Evolutionary conservation across 1,140 invertebrate genomes (phyloP).

Genomic region (Drosophila mojavensis): DNA sequence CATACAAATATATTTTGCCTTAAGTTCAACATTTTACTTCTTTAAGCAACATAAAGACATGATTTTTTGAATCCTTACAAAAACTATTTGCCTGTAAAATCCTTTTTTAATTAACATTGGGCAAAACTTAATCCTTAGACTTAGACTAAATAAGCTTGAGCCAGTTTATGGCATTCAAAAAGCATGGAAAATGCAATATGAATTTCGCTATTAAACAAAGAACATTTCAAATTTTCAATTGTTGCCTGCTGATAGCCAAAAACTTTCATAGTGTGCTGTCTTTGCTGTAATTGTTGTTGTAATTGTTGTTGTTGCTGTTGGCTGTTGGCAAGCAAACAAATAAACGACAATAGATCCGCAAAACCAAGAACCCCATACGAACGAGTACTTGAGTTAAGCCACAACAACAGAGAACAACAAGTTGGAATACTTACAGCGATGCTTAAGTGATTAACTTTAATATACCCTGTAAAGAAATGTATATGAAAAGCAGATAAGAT

Average conservation of each 20-base stretch:
- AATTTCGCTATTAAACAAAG: slow-evolving; percentile 12
- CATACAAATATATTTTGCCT: too few species aligned
- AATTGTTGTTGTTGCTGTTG: slow-evolving; percentile 14
- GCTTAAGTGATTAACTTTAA: too few species aligned
- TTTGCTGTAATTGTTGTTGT: not conserved
- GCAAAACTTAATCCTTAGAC: not conserved
- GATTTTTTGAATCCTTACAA: too few species aligned
- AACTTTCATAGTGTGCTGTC: slow-evolving; percentile 9
- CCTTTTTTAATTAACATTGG: not conserved
- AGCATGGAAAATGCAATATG: slow-evolving; percentile 27
- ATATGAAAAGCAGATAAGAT: not conserved
- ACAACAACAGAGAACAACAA: slow-evolving; percentile 22
- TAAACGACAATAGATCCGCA: slow-evolving; percentile 25
- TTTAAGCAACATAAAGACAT: too few species aligned
- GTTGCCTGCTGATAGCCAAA: slow-evolving; percentile 15
- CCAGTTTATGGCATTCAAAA: not conserved
- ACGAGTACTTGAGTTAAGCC: slow-evolving; percentile 20
- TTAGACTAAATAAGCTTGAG: not conserved
- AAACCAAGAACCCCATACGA: slow-evolving; percentile 21
- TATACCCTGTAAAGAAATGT: not conserved
- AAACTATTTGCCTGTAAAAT: too few species aligned
- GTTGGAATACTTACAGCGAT: not conserved
- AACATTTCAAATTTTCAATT: slow-evolving; percentile 31
- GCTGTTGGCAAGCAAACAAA: slow-evolving; percentile 21
- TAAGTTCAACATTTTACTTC: too few species aligned